A percentile compares a stretch with the other conserved stretches of the same genome.
Conservation (phyloP, 2,797 vertebrate genomes). For the Oophaga sylvatica region DNA sequence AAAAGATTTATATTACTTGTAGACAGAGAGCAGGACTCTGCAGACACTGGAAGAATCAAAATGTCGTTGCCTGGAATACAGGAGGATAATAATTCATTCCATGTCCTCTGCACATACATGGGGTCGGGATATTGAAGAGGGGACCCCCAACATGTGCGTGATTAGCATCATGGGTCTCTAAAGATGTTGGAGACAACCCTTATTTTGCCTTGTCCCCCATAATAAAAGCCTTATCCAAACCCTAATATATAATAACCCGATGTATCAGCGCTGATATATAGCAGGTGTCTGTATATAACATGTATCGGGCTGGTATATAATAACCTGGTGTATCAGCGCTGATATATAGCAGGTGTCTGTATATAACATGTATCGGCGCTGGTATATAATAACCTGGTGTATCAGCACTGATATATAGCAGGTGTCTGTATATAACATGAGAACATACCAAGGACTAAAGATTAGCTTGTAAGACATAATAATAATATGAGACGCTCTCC, state of each 20-base stretch:
- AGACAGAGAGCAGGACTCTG: background rate
- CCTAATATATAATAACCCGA: too few species aligned
- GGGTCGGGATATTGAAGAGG: background rate
- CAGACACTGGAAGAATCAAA: background rate
- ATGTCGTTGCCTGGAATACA: background rate
- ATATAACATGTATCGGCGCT: too few species aligned
- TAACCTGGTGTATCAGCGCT: background rate
- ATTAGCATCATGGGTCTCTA: too few species aligned
- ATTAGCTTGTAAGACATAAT: too few species aligned
- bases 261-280: background rate
- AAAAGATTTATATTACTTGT: slow-evolving; percentile 34
- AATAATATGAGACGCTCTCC: too few species aligned
- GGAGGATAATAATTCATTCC: background rate
- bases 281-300: too few species aligned
- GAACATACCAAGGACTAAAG: too few species aligned
- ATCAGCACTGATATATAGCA: background rate
- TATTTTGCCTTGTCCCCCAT: too few species aligned
- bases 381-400: background rate
- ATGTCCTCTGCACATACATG: background rate
- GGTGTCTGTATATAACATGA: too few species aligned
- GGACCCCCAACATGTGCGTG: background rate
- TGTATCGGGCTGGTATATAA: background rate
- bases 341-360: background rate
- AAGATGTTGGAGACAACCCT: too few species aligned
- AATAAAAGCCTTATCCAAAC: too few species aligned